These are phyloP conservation scores for Typhlichthys eigenmanni DNA, from an alignment of 2,797 vertebrate species.

Conservation along the genomic window DNA sequence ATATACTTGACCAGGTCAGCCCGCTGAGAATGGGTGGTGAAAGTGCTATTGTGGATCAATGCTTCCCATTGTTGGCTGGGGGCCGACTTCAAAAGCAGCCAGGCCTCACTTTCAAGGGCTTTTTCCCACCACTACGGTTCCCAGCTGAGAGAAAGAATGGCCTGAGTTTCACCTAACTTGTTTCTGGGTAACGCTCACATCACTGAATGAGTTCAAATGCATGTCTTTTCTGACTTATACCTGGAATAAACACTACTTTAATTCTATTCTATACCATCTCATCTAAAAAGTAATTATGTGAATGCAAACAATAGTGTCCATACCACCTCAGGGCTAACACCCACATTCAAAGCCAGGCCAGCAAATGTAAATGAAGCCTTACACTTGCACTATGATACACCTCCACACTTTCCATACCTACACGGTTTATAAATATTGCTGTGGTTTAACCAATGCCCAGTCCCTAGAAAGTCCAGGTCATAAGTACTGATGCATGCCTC, in stretches of 20 bases:
- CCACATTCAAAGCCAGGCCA: too few species aligned
- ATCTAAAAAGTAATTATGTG: too few species aligned
- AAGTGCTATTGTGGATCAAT: slow-evolving; percentile 66
- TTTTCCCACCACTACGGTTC: slow-evolving; percentile 63
- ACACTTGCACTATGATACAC: neutral
- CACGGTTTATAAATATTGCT: slow-evolving; percentile 41
- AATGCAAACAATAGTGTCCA: too few species aligned
- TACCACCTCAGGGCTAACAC: too few species aligned
- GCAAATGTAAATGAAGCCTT: too few species aligned
- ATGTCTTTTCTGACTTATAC: too few species aligned
- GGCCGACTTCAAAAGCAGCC: slow-evolving; percentile 64
- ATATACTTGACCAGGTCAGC: slow-evolving; percentile 69
- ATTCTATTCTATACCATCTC: too few species aligned
- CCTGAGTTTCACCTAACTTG: neutral
- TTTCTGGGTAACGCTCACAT: neutral
- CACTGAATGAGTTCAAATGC: too few species aligned
- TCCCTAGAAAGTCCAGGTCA: slow-evolving; percentile 12
- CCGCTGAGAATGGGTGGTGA: slow-evolving; percentile 37
- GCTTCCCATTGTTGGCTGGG: slow-evolving; percentile 66
- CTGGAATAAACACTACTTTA: too few species aligned
- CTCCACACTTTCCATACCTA: slow-evolving; percentile 31
- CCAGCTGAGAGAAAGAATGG: slow-evolving; percentile 23
- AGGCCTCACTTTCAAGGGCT: slow-evolving; percentile 45
- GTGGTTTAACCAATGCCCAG: slow-evolving; percentile 33
- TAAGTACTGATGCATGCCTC: slow-evolving; percentile 12